Evolutionary conservation across 2,113 vertebrate species (phyloP).

Genomic region (Hystrix brachyura): DNA sequence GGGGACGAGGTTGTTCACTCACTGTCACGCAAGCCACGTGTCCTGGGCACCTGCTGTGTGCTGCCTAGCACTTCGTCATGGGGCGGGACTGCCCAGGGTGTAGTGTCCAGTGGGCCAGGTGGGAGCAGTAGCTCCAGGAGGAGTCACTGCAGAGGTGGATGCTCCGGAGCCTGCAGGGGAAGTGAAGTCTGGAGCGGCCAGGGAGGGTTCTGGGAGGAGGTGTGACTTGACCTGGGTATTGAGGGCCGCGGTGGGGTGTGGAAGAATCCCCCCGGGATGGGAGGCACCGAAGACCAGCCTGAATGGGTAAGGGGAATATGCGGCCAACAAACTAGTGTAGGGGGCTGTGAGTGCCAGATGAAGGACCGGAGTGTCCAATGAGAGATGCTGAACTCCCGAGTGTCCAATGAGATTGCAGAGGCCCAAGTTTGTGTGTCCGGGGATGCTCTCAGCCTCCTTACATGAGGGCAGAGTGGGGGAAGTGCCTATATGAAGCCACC

Average conservation of each 20-base stretch:
- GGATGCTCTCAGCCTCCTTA: too few species aligned
- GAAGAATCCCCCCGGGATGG: neutral
- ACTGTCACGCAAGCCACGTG: neutral
- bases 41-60: neutral
- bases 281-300: neutral
- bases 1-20: neutral
- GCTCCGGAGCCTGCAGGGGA: neutral
- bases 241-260: neutral
- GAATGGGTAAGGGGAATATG: rapidly evolving
- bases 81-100: rapidly evolving
- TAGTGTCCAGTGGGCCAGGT: rapidly evolving
- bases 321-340: too few species aligned
- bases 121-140: neutral
- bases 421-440: rapidly evolving
- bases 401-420: neutral
- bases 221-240: neutral
- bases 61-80: neutral
- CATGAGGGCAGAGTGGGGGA: too few species aligned
- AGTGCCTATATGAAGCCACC: neutral
- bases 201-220: neutral
- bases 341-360: neutral
- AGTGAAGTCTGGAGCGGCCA: neutral
- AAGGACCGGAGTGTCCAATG: rapidly evolving
- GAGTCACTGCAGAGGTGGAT: neutral
- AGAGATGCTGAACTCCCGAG: neutral